phyloP scores from a whole-genome alignment of 2,113 vertebrate genomes.

The Notiomystis cincta region DNA sequence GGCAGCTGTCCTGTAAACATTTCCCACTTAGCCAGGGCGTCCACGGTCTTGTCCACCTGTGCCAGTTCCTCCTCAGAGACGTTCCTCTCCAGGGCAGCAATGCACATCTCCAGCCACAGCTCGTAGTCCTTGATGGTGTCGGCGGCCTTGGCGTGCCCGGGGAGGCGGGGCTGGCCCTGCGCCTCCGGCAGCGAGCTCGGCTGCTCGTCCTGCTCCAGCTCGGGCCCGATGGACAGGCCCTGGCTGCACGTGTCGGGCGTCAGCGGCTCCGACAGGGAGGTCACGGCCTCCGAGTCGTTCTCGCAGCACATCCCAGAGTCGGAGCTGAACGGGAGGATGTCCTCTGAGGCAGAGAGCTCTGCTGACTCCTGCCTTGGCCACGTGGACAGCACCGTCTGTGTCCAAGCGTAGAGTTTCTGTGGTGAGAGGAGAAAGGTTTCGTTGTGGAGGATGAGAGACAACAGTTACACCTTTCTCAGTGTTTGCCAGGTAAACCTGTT shows the following conservation, averaged over 20 bases:
- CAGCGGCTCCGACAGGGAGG: constrained; percentile 56
- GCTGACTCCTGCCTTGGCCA: constrained; percentile 33
- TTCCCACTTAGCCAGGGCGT: constrained; percentile 61
- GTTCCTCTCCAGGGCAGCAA: constrained; percentile 65
- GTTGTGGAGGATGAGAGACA: not conserved
- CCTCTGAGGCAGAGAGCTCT: constrained; percentile 17
- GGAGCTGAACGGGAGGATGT: constrained; percentile 23
- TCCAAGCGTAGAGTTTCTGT: constrained; percentile 69
- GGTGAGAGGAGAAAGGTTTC: not conserved
- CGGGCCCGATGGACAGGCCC: not conserved
- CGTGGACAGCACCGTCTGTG: not conserved
- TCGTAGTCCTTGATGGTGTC: constrained; percentile 57
- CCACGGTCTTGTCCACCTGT: constrained; percentile 59
- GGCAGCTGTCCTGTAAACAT: constrained; percentile 71
- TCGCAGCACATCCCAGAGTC: constrained; percentile 71
- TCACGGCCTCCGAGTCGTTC: constrained; percentile 58
- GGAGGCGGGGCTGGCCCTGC: not conserved
- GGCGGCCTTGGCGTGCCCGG: not conserved
- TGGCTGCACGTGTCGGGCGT: constrained; percentile 49
- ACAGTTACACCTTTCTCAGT: not conserved
- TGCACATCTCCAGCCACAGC: constrained; percentile 69
- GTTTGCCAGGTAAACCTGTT: not conserved
- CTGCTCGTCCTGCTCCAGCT: constrained; percentile 58
- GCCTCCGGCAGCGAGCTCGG: not conserved
- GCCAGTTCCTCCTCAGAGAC: constrained; percentile 68